Conservation (phyloP, 2,797 vertebrate species). For the Meda fulgida region DNA sequence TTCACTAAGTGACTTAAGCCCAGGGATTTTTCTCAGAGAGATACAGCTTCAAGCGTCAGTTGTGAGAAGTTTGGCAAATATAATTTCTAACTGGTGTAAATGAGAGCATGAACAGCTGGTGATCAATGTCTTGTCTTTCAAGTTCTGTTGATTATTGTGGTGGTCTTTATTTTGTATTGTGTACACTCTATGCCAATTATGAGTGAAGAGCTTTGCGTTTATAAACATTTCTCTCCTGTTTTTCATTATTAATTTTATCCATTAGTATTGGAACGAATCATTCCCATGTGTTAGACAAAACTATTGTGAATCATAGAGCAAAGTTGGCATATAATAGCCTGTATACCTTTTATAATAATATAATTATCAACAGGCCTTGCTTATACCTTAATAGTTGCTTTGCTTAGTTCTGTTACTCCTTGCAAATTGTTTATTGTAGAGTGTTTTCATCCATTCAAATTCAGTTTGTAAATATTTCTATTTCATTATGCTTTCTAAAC, state of each 20-base stretch:
- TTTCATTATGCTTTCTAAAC: too few relatives aligned
- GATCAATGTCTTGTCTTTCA: neutral
- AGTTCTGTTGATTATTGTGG: neutral
- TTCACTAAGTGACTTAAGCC: neutral
- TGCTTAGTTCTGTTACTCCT: neutral
- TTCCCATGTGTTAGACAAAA: neutral
- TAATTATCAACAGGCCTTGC: neutral
- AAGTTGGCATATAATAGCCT: neutral
- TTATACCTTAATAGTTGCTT: neutral
- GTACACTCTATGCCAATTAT: neutral
- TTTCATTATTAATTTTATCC: neutral
- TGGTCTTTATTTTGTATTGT: neutral
- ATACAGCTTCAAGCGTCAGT: neutral
- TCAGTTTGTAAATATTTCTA: too few relatives aligned
- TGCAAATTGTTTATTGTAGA: too few relatives aligned
- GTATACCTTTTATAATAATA: neutral
- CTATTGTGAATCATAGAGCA: neutral
- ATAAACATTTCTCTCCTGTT: neutral
- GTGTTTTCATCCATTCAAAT: too few relatives aligned
- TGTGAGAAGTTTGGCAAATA: neutral
- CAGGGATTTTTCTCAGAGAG: neutral
- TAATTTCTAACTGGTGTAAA: neutral
- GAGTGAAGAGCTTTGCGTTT: neutral
- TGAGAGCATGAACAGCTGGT: constrained; percentile 3
- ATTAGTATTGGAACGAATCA: neutral